Base-by-base conservation (phyloP, 2,113 vertebrate species). In the Phylloscopus whistleri region DNA sequence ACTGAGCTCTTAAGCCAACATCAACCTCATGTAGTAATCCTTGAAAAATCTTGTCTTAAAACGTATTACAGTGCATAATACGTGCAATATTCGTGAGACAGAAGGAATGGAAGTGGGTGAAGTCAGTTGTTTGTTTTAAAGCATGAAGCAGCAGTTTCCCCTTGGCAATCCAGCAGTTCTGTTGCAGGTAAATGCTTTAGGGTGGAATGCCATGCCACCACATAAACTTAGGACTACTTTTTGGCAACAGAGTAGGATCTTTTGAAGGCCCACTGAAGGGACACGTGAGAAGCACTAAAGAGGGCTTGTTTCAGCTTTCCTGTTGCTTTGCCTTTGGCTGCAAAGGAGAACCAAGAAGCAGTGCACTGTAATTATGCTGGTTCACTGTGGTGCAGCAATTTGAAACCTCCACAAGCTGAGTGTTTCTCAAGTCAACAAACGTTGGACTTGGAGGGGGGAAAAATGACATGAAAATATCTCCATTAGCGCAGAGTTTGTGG, bases 1-100 rank as follows among this genome's bases (percentile, higher is more conserved):
- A 31, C 46, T 77, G 70, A 84, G 27, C 53, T 84, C 58, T 94
- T 93, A 93, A 95, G 72, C 69, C 93, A 91, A 52, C 69, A 85
- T 90, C 58, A 72, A 64, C 49, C 84, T 93, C 16, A 43, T 67
- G 37, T 68, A 46, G 72, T 90, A 95, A 48, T 93, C 60, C 76
- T 59, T 92, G 56, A 84, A 86, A 84, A 88, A 82, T 87, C 73
- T 53, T 73, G 44, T 70, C 67, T 93, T 89, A 39, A 88, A 93
- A 59, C 0, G 0, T 46, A 64, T 69, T 58, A 37, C 27, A 18
- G 19, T 60, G 39, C 39, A 49, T 82, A 87, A 81, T 62, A 66
- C 20, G 23, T 41, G 53, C 17, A 56, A 13, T 89, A 39, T 64
- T 82, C 0, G 5, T 73, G 72, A 80, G 64, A 31, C 20, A 51